Percentiles rank a stretch among this genome's conserved stretches.
These are phyloP conservation scores for Rhopilema esculentum DNA, from an alignment of 30 jellyfish, hydroid and myxozoan species.

Conservation along the genomic window DNA sequence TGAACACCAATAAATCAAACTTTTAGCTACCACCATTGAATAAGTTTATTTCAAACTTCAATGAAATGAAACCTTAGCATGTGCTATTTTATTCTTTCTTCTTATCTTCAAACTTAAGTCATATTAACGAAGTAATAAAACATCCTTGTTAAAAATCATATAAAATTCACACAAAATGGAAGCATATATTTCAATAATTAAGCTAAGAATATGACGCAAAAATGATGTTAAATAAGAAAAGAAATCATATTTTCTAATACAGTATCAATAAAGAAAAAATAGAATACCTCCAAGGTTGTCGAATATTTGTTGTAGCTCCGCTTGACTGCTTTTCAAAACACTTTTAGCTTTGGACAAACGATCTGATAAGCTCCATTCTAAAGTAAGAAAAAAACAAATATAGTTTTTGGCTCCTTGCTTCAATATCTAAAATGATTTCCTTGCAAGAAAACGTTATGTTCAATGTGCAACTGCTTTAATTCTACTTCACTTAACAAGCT, in stretches of 20 bases:
- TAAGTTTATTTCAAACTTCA: neutral
- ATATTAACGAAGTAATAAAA: neutral
- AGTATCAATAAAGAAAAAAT: neutral
- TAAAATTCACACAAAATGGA: slow-evolving; percentile 3
- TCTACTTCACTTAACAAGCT: neutral
- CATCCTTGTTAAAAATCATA: neutral
- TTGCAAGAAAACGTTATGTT: neutral
- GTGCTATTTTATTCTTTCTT: neutral
- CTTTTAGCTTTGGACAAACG: slow-evolving; percentile 13
- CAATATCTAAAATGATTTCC: neutral
- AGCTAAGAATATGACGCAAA: neutral
- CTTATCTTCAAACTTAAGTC: neutral
- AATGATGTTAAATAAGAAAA: neutral
- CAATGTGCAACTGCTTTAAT: neutral
- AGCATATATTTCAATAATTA: neutral
- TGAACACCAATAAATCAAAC: neutral
- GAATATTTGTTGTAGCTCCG: slow-evolving; percentile 12
- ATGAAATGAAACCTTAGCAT: neutral
- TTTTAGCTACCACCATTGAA: neutral
- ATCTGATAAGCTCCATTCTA: slow-evolving; percentile 13
- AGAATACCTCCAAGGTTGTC: slow-evolving; percentile 7
- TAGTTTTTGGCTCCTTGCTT: neutral
- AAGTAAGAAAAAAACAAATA: neutral
- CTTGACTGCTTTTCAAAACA: slow-evolving; percentile 18
- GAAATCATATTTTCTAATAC: neutral